These are phyloP conservation scores for Drosophila nikananu DNA, from an alignment of 1,140 invertebrate genomes.

Conservation along the genomic window DNA sequence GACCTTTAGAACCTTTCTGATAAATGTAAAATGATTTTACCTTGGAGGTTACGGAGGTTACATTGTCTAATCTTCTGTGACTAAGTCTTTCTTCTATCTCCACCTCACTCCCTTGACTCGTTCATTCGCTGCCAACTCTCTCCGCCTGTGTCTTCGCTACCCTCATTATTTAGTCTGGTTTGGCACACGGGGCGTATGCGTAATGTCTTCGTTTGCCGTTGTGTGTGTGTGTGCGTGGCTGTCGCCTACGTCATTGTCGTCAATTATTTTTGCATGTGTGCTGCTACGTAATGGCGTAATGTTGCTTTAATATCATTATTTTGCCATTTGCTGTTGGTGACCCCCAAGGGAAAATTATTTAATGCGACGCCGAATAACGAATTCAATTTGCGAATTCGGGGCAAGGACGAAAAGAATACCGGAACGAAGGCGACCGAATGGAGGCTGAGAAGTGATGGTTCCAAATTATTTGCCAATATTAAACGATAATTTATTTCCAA, in stretches of 20 bases:
- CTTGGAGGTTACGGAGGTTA: neutral
- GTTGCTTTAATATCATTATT: constrained; percentile 78
- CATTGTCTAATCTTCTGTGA: neutral
- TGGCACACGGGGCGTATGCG: constrained; percentile 52
- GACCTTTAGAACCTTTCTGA: neutral
- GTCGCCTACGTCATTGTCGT: constrained; percentile 41
- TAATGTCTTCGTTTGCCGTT: constrained; percentile 38
- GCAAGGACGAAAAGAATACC: constrained; percentile 18
- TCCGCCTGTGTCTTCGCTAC: constrained; percentile 5
- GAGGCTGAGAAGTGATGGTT: constrained; percentile 37
- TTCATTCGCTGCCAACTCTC: constrained; percentile 1
- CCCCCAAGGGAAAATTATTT: constrained; percentile 48
- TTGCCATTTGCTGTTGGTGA: constrained; percentile 50
- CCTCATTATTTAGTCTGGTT: constrained; percentile 51
- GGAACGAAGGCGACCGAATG: constrained; percentile 8
- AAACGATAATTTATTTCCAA: constrained; percentile 82
- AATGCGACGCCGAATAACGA: constrained; percentile 61
- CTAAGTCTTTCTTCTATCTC: neutral
- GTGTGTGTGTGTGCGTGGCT: constrained; percentile 10
- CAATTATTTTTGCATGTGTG: constrained; percentile 57
- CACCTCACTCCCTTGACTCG: neutral
- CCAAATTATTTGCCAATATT: constrained; percentile 80
- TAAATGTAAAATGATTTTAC: neutral
- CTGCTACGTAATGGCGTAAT: constrained; percentile 65
- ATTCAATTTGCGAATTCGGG: constrained; percentile 67